Percentiles rank a stretch among this genome's conserved stretches.
phyloP scores from a whole-genome alignment of 2,888 invertebrate genomes.

The Mesoligia furuncula region DNA sequence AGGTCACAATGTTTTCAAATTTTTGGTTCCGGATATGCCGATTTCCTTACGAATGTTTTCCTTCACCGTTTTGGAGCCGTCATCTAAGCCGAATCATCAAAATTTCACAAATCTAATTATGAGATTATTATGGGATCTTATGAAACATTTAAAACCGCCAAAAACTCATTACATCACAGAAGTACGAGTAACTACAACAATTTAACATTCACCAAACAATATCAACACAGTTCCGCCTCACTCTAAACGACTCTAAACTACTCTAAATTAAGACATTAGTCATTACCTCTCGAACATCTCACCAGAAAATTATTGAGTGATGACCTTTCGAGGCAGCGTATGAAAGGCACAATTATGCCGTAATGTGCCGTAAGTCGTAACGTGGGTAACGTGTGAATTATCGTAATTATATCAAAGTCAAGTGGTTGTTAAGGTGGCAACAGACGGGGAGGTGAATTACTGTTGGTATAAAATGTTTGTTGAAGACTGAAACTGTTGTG shows the following conservation, averaged over 20 bases:
- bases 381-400: constrained; percentile 65
- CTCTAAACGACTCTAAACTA: constrained; percentile 39
- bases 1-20: background rate
- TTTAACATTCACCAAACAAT: constrained; percentile 35
- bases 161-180: constrained; percentile 6
- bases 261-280: constrained; percentile 67
- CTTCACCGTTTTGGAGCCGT: background rate
- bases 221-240: constrained; percentile 44
- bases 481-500: background rate
- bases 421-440: constrained; percentile 57
- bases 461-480: constrained; percentile 7
- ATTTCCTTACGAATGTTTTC: background rate
- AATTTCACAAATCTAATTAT: background rate
- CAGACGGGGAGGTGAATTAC: constrained; percentile 28
- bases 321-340: constrained; percentile 65
- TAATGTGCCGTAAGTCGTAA: constrained; percentile 67
- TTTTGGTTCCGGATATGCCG: background rate
- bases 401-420: constrained; percentile 73
- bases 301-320: constrained; percentile 43
- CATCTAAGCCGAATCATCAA: background rate
- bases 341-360: constrained; percentile 68
- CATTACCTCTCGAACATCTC: constrained; percentile 56
- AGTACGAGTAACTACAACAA: constrained; percentile 33
- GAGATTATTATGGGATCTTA: background rate
- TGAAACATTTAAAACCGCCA: constrained; percentile 26